Percentiles rank a stretch among this genome's conserved stretches.
Evolutionary conservation across 2,888 invertebrate species (phyloP).

Genomic region (Zhuqinia jingwanae): DNA sequence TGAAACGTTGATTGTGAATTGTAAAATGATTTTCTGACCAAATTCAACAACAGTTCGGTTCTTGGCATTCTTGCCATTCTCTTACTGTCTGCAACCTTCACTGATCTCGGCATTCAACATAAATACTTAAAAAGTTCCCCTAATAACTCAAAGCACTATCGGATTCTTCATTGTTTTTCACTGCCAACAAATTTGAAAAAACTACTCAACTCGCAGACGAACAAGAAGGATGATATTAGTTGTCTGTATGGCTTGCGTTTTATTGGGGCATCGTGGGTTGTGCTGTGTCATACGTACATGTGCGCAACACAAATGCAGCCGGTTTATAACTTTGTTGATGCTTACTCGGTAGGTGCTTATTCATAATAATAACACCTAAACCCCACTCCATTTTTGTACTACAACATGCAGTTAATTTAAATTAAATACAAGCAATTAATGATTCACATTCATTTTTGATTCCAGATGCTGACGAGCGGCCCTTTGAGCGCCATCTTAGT

Average conservation of each 20-base stretch:
- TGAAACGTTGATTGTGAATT: too few species aligned
- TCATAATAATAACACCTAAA: background rate
- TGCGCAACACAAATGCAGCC: slow-evolving; percentile 67
- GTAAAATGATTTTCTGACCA: too few species aligned
- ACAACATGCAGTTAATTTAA: background rate
- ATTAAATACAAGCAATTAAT: background rate
- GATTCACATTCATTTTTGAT: slow-evolving; percentile 4
- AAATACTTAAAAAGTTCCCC: too few species aligned
- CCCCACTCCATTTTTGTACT: too few species aligned
- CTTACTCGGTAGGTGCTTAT: slow-evolving; percentile 36
- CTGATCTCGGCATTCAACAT: too few species aligned
- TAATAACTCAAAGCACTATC: background rate
- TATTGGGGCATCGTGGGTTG: slow-evolving; percentile 84
- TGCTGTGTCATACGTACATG: slow-evolving; percentile 82
- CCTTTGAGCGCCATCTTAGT: slow-evolving; percentile 43
- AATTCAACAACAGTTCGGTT: too few species aligned
- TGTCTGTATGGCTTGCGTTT: slow-evolving; percentile 83
- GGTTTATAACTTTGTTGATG: slow-evolving; percentile 73
- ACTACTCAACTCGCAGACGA: slow-evolving; percentile 81
- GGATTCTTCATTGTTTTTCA: slow-evolving; percentile 82
- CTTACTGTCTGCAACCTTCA: too few species aligned
- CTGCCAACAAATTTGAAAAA: slow-evolving; percentile 82
- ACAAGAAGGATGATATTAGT: slow-evolving; percentile 80
- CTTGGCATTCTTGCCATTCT: too few species aligned
- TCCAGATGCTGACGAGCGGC: slow-evolving; percentile 53